A percentile compares a stretch with the other conserved stretches of the same genome.
These are phyloP conservation scores for Ennomos quercinarius DNA, from an alignment of 2,888 invertebrate genomes.

Conservation along the genomic window DNA sequence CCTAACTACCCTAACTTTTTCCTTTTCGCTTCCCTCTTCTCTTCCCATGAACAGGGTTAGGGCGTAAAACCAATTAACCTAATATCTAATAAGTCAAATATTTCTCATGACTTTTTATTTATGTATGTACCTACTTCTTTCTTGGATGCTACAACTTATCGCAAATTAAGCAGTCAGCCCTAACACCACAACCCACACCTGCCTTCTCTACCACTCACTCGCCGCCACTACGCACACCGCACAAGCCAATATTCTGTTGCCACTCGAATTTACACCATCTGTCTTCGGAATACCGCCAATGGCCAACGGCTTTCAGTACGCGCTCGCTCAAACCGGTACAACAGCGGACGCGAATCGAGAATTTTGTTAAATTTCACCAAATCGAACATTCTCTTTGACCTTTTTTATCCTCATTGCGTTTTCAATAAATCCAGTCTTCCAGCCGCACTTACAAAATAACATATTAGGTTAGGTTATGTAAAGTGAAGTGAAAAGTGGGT, in stretches of 20 bases:
- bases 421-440: conserved; percentile 6
- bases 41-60: no score
- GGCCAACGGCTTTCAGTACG: conserved; percentile 42
- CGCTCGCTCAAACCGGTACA: conserved; percentile 44
- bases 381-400: conserved; percentile 35
- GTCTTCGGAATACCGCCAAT: conserved; percentile 39
- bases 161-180: conserved; percentile 20
- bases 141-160: background rate
- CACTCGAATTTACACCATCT: conserved; percentile 45
- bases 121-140: no score
- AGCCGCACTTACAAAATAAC: conserved; percentile 15
- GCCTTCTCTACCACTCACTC: conserved; percentile 39
- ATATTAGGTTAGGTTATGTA: conserved; percentile 27
- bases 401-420: conserved; percentile 18
- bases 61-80: no score
- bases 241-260: conserved; percentile 44
- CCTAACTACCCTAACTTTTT: no score
- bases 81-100: no score
- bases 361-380: conserved; percentile 50
- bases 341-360: conserved; percentile 38
- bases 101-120: no score
- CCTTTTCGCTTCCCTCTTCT: no score
- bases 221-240: conserved; percentile 32
- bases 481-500: conserved; percentile 14
- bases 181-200: conserved; percentile 32